Percentiles rank a stretch among this genome's conserved stretches.
Conservation (phyloP, 2,888 invertebrate species). For the Melipona bicolor region DNA sequence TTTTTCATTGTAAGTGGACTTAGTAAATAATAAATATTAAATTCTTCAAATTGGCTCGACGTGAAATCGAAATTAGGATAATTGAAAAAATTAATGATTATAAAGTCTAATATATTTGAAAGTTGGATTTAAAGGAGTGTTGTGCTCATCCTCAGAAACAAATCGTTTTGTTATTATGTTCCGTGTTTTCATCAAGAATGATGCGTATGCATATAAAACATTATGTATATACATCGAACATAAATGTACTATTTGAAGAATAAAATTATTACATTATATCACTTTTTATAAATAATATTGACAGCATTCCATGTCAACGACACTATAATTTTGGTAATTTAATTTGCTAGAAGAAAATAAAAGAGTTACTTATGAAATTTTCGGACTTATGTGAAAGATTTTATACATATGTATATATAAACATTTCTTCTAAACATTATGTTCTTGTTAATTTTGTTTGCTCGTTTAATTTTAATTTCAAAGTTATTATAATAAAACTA, state of each 20-base stretch:
- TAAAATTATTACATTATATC: slow-evolving; percentile 57
- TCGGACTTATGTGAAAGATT: no score
- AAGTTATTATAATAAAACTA: no score
- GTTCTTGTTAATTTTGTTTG: no score
- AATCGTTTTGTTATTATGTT: slow-evolving; percentile 3
- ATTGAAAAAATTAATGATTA: slow-evolving; percentile 18
- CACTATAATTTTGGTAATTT: no score
- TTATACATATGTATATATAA: no score
- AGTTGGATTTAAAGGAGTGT: not conserved
- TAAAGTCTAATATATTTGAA: not conserved
- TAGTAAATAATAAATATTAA: not conserved
- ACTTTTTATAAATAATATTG: slow-evolving; percentile 41
- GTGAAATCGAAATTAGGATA: not conserved
- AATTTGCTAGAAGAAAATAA: no score
- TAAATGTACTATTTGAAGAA: slow-evolving; percentile 64
- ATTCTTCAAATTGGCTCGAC: not conserved
- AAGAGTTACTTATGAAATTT: no score
- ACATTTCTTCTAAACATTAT: no score
- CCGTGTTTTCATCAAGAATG: slow-evolving; percentile 39
- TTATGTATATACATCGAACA: slow-evolving; percentile 50
- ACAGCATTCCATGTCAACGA: no score
- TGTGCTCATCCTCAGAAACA: not conserved
- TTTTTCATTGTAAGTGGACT: not conserved
- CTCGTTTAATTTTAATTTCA: no score
- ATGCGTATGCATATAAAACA: slow-evolving; percentile 18